phyloP scores from a whole-genome alignment of 2,888 invertebrate genomes.

The Melipona bicolor region DNA sequence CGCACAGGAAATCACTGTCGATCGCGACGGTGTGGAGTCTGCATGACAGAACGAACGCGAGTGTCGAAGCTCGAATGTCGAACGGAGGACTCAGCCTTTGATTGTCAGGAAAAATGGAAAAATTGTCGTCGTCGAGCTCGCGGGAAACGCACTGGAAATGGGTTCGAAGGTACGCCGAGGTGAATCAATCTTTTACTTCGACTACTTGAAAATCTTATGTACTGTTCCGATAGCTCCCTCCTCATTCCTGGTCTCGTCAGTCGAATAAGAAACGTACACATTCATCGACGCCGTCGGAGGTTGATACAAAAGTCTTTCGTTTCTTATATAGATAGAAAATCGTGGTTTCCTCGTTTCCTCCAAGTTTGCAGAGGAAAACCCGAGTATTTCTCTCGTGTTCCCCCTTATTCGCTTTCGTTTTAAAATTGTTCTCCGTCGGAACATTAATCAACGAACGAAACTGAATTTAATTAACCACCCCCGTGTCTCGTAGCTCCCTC shows the following conservation, averaged over 20 bases:
- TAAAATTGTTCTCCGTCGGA: not conserved
- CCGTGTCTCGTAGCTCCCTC: not conserved
- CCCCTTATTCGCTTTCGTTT: not conserved
- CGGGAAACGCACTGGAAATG: slow-evolving; percentile 63
- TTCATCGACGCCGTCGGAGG: not conserved
- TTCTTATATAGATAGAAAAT: not conserved
- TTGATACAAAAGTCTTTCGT: not conserved
- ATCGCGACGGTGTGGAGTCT: slow-evolving; percentile 49
- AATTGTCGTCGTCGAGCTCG: slow-evolving; percentile 58
- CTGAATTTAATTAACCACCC: not conserved
- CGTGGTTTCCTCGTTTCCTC: not conserved
- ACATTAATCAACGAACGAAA: not conserved
- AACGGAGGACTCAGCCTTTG: slow-evolving; percentile 47
- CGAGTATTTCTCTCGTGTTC: not conserved
- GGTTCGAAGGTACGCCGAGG: slow-evolving; percentile 46
- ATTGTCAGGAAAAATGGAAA: slow-evolving; percentile 68
- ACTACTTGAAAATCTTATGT: slow-evolving; percentile 33
- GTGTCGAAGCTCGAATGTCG: slow-evolving; percentile 48
- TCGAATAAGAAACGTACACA: slow-evolving; percentile 26
- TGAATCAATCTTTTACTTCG: slow-evolving; percentile 36
- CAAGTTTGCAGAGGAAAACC: not conserved
- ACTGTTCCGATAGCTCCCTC: slow-evolving; percentile 8
- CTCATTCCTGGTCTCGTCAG: slow-evolving; percentile 8
- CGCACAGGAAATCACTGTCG: slow-evolving; percentile 64
- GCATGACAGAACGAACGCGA: slow-evolving; percentile 42